Conservation (phyloP, 2,797 vertebrate species). For the Gobio occitaniae region DNA sequence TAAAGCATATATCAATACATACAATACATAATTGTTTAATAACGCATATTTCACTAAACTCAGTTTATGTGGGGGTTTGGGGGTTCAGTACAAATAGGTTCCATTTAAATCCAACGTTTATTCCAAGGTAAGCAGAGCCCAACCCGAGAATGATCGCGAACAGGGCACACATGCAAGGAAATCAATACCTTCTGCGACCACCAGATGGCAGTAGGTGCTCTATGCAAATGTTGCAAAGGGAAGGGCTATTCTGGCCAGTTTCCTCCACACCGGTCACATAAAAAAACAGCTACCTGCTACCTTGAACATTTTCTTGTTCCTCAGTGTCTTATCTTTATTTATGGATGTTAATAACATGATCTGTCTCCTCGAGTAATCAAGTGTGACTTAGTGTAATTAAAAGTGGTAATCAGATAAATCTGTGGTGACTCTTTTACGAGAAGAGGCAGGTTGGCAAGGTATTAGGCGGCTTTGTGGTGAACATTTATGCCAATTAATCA, state of each 20-base stretch:
- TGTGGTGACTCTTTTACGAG: neutral
- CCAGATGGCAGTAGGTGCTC: slow-evolving; percentile 58
- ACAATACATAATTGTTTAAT: slow-evolving; percentile 15
- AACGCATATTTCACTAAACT: slow-evolving; percentile 40
- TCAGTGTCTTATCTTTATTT: neutral
- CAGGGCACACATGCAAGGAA: neutral
- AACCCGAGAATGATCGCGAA: neutral
- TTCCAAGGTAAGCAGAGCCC: slow-evolving; percentile 12
- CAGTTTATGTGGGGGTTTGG: neutral
- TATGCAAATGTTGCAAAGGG: slow-evolving; percentile 13
- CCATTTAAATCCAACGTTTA: slow-evolving; percentile 8
- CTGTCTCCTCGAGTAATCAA: neutral
- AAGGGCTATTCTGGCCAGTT: neutral
- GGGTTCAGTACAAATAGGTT: slow-evolving; percentile 9
- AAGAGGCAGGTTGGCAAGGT: slow-evolving; percentile 17
- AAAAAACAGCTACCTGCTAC: neutral
- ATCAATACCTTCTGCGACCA: slow-evolving; percentile 14
- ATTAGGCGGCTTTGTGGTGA: slow-evolving; percentile 33
- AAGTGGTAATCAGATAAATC: neutral
- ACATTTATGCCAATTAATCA: slow-evolving; percentile 23
- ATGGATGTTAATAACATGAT: slow-evolving; percentile 1
- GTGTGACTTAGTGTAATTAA: neutral
- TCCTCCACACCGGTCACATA: slow-evolving; percentile 16
- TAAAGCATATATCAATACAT: neutral
- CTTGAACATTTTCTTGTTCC: neutral